These are phyloP conservation scores for Gallinago undulata DNA, from an alignment of 2,113 vertebrate species.

Conservation along the genomic window DNA sequence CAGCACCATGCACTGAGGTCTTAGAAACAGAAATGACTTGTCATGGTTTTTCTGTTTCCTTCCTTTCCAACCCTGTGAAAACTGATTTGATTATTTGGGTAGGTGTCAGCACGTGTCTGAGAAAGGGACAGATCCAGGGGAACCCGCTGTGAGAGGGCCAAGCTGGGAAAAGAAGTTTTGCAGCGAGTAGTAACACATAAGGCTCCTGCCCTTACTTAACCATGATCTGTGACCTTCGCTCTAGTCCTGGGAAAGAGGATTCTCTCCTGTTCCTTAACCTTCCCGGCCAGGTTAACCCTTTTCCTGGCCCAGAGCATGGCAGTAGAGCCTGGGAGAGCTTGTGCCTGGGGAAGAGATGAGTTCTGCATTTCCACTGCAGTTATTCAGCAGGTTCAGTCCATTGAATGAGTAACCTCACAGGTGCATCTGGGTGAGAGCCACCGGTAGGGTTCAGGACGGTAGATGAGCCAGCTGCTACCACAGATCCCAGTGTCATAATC, in stretches of 20 bases:
- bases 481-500: not conserved
- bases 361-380: not conserved
- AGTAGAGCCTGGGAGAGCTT: not conserved
- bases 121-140: not conserved
- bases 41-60: not conserved
- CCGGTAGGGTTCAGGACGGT: not conserved
- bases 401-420: not conserved
- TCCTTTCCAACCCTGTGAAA: not conserved
- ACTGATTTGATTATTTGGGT: not conserved
- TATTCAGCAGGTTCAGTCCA: not conserved
- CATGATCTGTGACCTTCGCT: not conserved
- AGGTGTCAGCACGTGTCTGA: not conserved
- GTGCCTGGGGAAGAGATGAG: not conserved
- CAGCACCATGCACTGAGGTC: not conserved
- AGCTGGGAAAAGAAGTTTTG: not conserved
- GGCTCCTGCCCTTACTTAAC: not conserved
- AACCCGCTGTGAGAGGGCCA: not conserved
- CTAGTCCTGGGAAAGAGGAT: not conserved
- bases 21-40: not conserved
- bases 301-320: not conserved
- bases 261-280: rapidly evolving
- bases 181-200: not conserved
- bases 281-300: not conserved
- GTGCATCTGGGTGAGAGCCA: rapidly evolving
- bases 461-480: not conserved